Base-by-base conservation (phyloP, 1,140 invertebrate species). In the Penaeus vannamei region DNA sequence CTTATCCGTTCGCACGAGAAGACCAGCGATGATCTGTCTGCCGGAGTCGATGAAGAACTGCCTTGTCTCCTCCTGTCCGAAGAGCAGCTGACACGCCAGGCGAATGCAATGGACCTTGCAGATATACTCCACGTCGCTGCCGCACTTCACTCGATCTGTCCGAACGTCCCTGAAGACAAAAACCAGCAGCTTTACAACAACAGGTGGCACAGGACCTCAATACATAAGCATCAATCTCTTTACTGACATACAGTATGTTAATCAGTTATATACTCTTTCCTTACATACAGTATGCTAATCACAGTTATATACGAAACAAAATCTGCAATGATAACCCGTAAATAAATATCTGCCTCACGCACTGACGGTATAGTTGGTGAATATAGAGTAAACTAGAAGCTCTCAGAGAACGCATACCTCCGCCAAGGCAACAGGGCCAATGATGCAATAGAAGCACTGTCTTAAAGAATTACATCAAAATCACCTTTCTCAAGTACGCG, bases 21-120 rank as follows among this genome's bases (percentile, higher is more conserved):
- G 93, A 93, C 98, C 97, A 36, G 96, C 96, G 84, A 99, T 95
- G 82, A 99, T 95, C 93, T 98, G 96, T 79, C 97, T 94, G 23
- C 98, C 98, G 90, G 96, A 95, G 93, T 97, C 96, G 77, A 95
- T 95, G 92, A 98, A 97, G 96, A 97, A 99, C n/a, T 95, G 93
- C 91, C 96, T 95, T 62, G 95, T 95, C 0, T 94, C 93, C 0
- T 95, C 94, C 92, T 96, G 95, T 92, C 95, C 94, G 92, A 99
- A 96, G 84, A 98, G 94, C 92, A 95, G 94, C 92, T 96, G 95
- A 93, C 98, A 97, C 59, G 97, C 98, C 84, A 96, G 94, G 66
- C 98, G 95, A 64, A 98, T 93, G 92, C 98, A 99, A 92, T 98
- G 96, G 53, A 99, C 94, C 94, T 99, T 99, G 29, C 97, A 97